phyloP scores from a whole-genome alignment of 2,888 invertebrate genomes.

The Allacma fusca region DNA sequence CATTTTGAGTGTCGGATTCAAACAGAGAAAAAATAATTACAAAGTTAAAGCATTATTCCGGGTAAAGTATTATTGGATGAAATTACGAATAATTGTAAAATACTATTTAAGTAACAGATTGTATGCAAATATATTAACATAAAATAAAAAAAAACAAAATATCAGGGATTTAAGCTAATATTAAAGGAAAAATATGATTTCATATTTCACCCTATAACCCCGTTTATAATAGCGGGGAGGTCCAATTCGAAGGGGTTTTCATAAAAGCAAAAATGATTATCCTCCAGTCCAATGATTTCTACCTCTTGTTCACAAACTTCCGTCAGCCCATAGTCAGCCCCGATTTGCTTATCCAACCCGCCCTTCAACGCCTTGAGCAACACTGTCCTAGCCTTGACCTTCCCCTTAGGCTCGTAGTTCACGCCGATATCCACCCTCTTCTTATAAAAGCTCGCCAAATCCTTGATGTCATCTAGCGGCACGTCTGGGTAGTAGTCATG shows the following conservation, averaged over 20 bases:
- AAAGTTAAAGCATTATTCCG: too few species aligned
- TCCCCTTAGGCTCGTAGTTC: conserved; percentile 2
- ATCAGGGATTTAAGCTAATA: too few species aligned
- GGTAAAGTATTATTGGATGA: too few species aligned
- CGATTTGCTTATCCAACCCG: background rate
- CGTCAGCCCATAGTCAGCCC: background rate
- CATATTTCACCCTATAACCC: too few species aligned
- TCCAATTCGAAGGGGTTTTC: background rate
- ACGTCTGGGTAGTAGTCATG: background rate
- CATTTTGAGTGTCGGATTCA: too few species aligned
- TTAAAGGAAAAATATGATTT: too few species aligned
- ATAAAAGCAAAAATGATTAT: conserved; percentile 7
- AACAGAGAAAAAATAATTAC: too few species aligned
- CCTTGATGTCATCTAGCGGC: background rate
- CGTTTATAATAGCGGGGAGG: background rate
- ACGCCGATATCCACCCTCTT: background rate
- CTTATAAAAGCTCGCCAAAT: background rate
- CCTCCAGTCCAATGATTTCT: background rate
- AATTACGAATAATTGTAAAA: too few species aligned
- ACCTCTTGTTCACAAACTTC: background rate
- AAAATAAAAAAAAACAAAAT: too few species aligned
- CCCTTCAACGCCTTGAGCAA: background rate
- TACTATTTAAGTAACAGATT: too few species aligned
- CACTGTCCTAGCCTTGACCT: background rate
- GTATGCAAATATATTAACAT: too few species aligned